phyloP scores from a whole-genome alignment of 2,113 vertebrate genomes.

The Seriola quinqueradiata region DNA sequence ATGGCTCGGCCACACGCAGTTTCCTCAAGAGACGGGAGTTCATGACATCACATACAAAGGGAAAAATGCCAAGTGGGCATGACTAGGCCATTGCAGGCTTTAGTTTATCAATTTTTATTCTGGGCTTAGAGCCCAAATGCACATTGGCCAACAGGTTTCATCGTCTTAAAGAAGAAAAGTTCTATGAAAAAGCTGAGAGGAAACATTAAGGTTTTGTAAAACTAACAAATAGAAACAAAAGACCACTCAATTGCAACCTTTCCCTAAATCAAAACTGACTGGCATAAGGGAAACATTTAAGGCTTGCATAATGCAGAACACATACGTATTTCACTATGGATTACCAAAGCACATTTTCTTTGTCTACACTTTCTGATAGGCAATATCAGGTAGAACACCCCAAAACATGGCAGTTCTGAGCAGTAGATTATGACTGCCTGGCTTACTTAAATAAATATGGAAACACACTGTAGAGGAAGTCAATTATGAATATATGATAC shows the following conservation, averaged over 20 bases:
- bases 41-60: slow-evolving; percentile 80
- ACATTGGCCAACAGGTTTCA: slow-evolving; percentile 56
- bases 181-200: slow-evolving; percentile 60
- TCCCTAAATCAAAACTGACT: slow-evolving; percentile 27
- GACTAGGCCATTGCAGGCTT: slow-evolving; percentile 63
- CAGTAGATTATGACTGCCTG: not conserved
- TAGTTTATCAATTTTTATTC: slow-evolving; percentile 63
- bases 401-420: not conserved
- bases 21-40: slow-evolving; percentile 79
- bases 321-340: not conserved
- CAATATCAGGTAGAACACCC: not conserved
- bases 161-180: slow-evolving; percentile 70
- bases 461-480: not conserved
- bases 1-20: slow-evolving; percentile 75
- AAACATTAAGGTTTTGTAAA: slow-evolving; percentile 73
- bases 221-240: slow-evolving; percentile 64
- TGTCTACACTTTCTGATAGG: too few relatives aligned
- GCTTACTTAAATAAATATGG: not conserved
- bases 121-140: slow-evolving; percentile 58
- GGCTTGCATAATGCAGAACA: slow-evolving; percentile 6
- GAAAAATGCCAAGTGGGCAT: slow-evolving; percentile 81
- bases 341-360: not conserved
- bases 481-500: not conserved
- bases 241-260: slow-evolving; percentile 52
- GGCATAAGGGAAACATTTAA: not conserved